Percentiles rank a stretch among this genome's conserved stretches.
Conservation (phyloP, 2,113 vertebrate genomes). For the Rhinichthys klamathensis region DNA sequence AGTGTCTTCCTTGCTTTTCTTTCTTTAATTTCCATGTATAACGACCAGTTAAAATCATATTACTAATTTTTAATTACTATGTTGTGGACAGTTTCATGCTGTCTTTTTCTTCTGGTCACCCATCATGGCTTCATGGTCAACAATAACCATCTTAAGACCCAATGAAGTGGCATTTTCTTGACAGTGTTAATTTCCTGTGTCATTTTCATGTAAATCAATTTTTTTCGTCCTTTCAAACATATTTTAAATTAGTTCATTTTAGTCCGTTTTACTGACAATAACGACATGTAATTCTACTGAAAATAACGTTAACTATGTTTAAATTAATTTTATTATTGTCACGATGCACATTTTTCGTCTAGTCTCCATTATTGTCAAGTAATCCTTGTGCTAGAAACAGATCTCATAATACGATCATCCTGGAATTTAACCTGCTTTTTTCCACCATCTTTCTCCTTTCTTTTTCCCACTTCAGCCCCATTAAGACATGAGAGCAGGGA, state of each 20-base stretch:
- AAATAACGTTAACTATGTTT: too few relatives aligned
- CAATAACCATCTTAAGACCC: neutral
- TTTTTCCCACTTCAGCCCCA: slow-evolving; percentile 56
- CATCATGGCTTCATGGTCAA: neutral
- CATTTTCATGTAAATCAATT: neutral
- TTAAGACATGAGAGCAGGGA: neutral
- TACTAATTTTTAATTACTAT: neutral
- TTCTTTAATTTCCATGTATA: neutral
- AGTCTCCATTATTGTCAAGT: neutral
- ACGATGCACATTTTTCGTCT: neutral
- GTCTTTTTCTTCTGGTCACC: neutral
- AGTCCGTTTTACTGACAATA: too few relatives aligned
- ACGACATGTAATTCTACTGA: too few relatives aligned
- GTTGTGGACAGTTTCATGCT: neutral
- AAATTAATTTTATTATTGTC: neutral
- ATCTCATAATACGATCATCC: neutral
- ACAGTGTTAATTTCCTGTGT: neutral
- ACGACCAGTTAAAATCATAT: neutral
- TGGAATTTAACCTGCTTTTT: neutral
- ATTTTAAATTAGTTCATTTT: too few relatives aligned
- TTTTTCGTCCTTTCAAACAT: neutral
- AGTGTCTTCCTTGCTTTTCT: neutral
- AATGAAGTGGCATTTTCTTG: neutral
- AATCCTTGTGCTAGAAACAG: neutral
- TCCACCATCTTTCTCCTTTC: neutral